Evolutionary conservation across 2,888 invertebrate species (phyloP), one percentile per base, ranked within the genome.

Genomic region (Erebia palarica): DNA sequence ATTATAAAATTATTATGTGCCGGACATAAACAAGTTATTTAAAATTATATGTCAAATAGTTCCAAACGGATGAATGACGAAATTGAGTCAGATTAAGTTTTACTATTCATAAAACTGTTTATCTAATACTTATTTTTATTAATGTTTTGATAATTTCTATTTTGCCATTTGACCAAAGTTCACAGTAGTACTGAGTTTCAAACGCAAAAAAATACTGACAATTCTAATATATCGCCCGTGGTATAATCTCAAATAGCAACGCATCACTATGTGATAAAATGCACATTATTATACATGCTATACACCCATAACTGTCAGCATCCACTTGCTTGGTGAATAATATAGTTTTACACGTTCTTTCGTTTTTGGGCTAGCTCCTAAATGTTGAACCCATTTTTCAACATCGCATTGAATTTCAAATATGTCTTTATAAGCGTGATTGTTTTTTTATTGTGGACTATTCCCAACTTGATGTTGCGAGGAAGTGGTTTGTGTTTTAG

Each of bases 401-500:
- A 83, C 80, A 84, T 80, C 89, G 77, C 82, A 91, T 92, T 93
- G 92, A 93, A 91, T 88, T 91, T 86, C 91, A 93, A 92, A 93
- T 92, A 87, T 82, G 85, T 82, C 88, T 86, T 88, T 92, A 92
- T 90, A 93, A 89, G 82, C 85, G 85, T 83, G 79, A 84, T 82
- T 85, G 84, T 84, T 86, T 85, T 85, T 84, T 82, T 85, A 84
- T 82, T 81, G 81, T 86, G 82, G 82, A 85, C 88, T 89, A 88
- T 91, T 89, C 87, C 83, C 80, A 77, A 80, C 84, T 63, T 86
- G 84, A 77, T 78, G 82, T 82, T 79, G 79, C 81, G 66, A 75
- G 79, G 81, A 82, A 81, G 84, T 80, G 80, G 86, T 87, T 86
- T 82, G 88, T 88, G 85, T 79, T 69, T 71, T 59, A 67, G 47